Evolutionary conservation across 2,113 vertebrate genomes (phyloP), one percentile per base, ranked within the genome.

Genomic region (Myotis yumanensis): DNA sequence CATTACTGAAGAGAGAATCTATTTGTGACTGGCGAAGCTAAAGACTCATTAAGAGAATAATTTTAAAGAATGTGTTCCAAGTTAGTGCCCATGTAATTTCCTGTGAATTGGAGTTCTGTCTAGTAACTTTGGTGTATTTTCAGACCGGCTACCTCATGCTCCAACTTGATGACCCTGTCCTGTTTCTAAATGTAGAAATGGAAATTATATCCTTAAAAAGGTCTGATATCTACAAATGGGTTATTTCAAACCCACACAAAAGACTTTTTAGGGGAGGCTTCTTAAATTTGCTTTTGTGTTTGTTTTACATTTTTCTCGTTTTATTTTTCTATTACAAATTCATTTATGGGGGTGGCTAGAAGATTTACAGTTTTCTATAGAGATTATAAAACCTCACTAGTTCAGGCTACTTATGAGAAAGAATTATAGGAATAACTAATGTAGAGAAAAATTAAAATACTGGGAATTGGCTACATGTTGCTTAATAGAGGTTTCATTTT

Each of bases 1-100:
- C 95, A 54, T 59, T 95, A 80, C 37, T 64, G 51, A 85, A 89
- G 77, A 91, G 72, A 96, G 87, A 96, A 52, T 86, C 40, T 84
- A 8, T 91, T 52, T 86, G 91, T 96, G 48, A 71, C 83, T 64
- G 48, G 85, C 54, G 62, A 90, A 48, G 32, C 57, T 57, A n/a
- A 51, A 90, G 79, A 43, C 40, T 95, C 88, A 85, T 62, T 89
- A 80, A 77, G 88, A 48, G 75, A 94, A 92, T 79, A 52, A 37
- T 85, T 86, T 91, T 75, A 71, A 90, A 90, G 80, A 82, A 54
- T 80, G 71, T 90, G 23, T 79, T 94, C 32, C 81, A 87, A 66
- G 84, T 95, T 90, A 89, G 52, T 76, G 87, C 48, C 68, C 57
- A 40, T 40, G 48, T 79, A 75, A 81, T 82, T 79, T 90, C 79